Evolutionary conservation across 2,797 vertebrate genomes (phyloP).

Genomic region (Macropodus opercularis): DNA sequence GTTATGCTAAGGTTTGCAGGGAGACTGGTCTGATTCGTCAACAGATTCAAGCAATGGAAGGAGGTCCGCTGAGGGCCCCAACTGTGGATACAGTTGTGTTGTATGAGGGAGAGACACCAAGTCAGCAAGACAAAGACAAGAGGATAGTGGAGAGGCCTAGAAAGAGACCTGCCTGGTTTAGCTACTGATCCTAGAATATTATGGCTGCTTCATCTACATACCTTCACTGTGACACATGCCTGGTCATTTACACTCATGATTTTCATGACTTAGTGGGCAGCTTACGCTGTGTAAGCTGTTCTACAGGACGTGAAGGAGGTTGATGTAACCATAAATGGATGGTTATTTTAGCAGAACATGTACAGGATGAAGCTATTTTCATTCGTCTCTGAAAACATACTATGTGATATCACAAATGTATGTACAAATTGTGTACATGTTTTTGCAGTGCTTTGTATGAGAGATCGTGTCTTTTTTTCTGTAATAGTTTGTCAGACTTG

Average conservation of each 20-base stretch:
- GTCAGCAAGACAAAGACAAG: conserved; percentile 84
- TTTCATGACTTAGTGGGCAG: neutral
- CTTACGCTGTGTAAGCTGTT: neutral
- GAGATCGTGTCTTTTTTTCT: neutral
- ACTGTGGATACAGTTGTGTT: conserved; percentile 86
- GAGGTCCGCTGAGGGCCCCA: conserved; percentile 86
- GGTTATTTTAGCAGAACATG: neutral
- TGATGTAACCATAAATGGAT: neutral
- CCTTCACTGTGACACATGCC: neutral
- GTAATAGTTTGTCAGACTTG: neutral
- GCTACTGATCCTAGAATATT: conserved; percentile 30
- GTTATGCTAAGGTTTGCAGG: conserved; percentile 87
- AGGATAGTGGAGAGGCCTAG: conserved; percentile 88
- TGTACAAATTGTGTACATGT: neutral
- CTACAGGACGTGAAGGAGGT: neutral
- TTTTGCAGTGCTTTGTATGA: neutral
- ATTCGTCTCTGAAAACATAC: neutral
- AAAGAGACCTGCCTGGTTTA: conserved; percentile 94
- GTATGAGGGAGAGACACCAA: conserved; percentile 86
- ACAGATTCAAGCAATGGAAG: conserved; percentile 86
- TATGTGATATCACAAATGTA: neutral
- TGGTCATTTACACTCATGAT: neutral
- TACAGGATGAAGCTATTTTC: neutral
- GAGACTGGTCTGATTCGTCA: conserved; percentile 86
- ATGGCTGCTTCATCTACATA: neutral